phyloP scores from a whole-genome alignment of 1,140 invertebrate genomes.

The Papilio polyxenes region DNA sequence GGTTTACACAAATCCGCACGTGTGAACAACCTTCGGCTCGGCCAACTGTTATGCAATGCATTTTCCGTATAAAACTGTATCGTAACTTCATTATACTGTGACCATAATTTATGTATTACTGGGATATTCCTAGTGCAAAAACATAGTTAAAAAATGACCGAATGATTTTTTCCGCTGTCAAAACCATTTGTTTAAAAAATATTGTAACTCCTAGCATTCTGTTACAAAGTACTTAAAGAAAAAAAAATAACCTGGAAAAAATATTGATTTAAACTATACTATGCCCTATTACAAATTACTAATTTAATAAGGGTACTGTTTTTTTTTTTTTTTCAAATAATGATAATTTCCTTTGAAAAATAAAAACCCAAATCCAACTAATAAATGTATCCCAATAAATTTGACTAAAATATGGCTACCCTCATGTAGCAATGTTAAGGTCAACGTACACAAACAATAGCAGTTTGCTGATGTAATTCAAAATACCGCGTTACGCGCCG shows the following conservation, averaged over 20 bases:
- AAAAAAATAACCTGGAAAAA: neutral
- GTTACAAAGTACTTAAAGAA: too few species aligned
- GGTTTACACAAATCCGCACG: conserved; percentile 27
- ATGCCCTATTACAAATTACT: too few species aligned
- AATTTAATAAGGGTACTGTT: too few species aligned
- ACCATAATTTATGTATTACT: neutral
- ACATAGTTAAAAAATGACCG: neutral
- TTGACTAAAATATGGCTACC: conserved; percentile 39
- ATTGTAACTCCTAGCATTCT: too few species aligned
- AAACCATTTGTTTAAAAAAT: too few species aligned
- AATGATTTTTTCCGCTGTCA: too few species aligned
- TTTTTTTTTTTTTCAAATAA: too few species aligned
- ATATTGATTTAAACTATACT: too few species aligned
- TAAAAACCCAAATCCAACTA: conserved; percentile 30
- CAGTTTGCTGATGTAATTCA: conserved; percentile 52
- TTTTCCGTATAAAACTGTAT: conserved; percentile 47
- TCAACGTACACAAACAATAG: conserved; percentile 68
- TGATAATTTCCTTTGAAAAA: too few species aligned
- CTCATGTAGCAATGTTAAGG: conserved; percentile 51
- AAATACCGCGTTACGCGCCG: conserved; percentile 56
- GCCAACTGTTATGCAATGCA: conserved; percentile 46
- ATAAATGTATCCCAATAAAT: conserved; percentile 13
- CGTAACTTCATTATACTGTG: neutral
- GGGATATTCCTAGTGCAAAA: neutral
- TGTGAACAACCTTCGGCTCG: conserved; percentile 31